Base-by-base conservation (phyloP, 2,888 invertebrate genomes). In the Drosophila bunnanda region DNA sequence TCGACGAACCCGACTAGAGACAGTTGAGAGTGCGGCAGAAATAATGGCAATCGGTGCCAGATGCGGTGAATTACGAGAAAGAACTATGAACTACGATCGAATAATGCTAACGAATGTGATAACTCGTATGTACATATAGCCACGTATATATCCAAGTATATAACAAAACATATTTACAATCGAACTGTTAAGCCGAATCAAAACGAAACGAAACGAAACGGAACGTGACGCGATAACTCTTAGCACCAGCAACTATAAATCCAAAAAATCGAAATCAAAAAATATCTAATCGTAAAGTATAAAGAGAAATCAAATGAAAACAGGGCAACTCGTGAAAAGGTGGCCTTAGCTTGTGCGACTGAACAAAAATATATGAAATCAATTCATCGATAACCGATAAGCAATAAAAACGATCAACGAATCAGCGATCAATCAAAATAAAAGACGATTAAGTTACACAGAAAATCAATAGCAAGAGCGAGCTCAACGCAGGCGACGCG, bases 341-440 rank as follows among this genome's bases (percentile, higher is more conserved):
- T 88, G 83, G 88, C 89, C 89, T 89, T 83, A 89, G 80, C 73
- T 89, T 75, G 83, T 83, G 89, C 78, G 89, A 83, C 89, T 83
- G 83, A 82, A 80, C 67, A 56, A 52, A 48, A 34, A 52, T 52
- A 52, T 52, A 20, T 32, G 53, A 66, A 71, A 65, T 25, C 66
- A 70, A 66, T 46, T 71, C 53, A 69, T 55, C 61, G 62, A 74
- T 66, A 64, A 67, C 39, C 50, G 48, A 65, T 75, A 64, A 57
- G 34, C 62, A 78, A 81, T 84, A 71, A 57, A 57, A 41, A 43
- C 41, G 80, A 68, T 74, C 54, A 65, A 56, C 53, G 61, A 66
- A 66, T 60, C 48, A 67, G 59, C 57, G 53, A 56, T 55, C 52
- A 61, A 65, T 52, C 55, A 67, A 75, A 67, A 65, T 46, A 61